Conservation (phyloP, 2,797 vertebrate genomes). For the Xenentodon cancila region DNA sequence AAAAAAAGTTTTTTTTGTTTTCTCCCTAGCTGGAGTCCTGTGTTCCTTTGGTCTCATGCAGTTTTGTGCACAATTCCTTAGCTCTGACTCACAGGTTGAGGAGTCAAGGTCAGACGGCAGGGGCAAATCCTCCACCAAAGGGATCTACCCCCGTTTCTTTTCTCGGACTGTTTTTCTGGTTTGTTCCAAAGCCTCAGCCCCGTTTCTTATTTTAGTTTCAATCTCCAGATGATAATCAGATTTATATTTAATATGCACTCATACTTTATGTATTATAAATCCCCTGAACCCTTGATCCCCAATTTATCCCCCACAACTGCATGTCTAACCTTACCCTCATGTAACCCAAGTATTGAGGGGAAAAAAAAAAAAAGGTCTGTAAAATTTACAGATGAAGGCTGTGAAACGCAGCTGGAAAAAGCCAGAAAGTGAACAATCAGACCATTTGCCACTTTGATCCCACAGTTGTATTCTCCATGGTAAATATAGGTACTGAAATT, state of each 20-base stretch:
- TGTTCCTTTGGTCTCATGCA: conserved; percentile 56
- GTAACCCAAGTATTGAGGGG: not conserved
- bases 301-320: not conserved
- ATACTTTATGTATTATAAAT: conserved; percentile 2
- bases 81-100: conserved; percentile 66
- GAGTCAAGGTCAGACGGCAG: conserved; percentile 49
- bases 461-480: not conserved
- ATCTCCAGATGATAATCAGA: conserved; percentile 13
- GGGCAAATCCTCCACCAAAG: conserved; percentile 38
- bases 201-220: conserved; percentile 21
- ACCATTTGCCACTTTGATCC: not conserved
- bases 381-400: conserved; percentile 1
- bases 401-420: not conserved
- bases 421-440: not conserved
- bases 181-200: conserved; percentile 13
- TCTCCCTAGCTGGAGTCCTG: conserved; percentile 54
- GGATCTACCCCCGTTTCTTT: conserved; percentile 22
- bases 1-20: conserved; percentile 58
- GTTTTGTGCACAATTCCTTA: conserved; percentile 64
- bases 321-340: conserved; percentile 8
- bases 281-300: not conserved
- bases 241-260: conserved; percentile 20
- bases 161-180: conserved; percentile 2
- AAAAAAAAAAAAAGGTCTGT: not conserved
- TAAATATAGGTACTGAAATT: not conserved